A percentile compares a stretch with the other conserved stretches of the same genome.
Conservation (phyloP, 1,140 invertebrate genomes). For the Drosophila guanche region DNA sequence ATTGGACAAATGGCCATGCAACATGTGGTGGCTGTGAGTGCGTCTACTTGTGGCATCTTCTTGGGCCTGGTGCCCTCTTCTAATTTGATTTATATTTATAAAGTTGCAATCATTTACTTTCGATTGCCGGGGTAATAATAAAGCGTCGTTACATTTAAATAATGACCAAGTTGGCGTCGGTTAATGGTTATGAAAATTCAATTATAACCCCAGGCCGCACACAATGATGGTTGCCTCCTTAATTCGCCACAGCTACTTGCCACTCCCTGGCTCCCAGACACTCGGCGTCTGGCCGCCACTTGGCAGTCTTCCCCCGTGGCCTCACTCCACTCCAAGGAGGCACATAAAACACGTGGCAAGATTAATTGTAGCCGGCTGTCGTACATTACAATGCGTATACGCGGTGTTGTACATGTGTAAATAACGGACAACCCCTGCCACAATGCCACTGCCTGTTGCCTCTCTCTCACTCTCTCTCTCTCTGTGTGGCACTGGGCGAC, state of each 20-base stretch:
- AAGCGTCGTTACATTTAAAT: constrained; percentile 82
- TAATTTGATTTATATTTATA: constrained; percentile 81
- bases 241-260: no score
- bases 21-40: constrained; percentile 53
- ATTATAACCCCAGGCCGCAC: constrained; percentile 76
- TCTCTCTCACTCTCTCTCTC: neutral
- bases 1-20: constrained; percentile 65
- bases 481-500: constrained; percentile 47
- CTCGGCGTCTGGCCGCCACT: constrained; percentile 10
- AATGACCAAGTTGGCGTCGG: constrained; percentile 66
- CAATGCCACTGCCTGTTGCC: constrained; percentile 31
- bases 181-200: constrained; percentile 82
- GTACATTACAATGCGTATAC: constrained; percentile 78
- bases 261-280: neutral
- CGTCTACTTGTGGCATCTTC: constrained; percentile 11
- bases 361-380: constrained; percentile 76
- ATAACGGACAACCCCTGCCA: constrained; percentile 48
- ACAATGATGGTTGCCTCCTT: constrained; percentile 55
- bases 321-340: constrained; percentile 9
- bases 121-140: constrained; percentile 75
- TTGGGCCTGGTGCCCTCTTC: constrained; percentile 20
- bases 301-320: neutral
- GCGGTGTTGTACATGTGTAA: constrained; percentile 79
- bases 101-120: constrained; percentile 78
- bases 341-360: constrained; percentile 76